These are phyloP conservation scores for Diprion similis DNA, from an alignment of 1,140 invertebrate genomes.

Conservation along the genomic window DNA sequence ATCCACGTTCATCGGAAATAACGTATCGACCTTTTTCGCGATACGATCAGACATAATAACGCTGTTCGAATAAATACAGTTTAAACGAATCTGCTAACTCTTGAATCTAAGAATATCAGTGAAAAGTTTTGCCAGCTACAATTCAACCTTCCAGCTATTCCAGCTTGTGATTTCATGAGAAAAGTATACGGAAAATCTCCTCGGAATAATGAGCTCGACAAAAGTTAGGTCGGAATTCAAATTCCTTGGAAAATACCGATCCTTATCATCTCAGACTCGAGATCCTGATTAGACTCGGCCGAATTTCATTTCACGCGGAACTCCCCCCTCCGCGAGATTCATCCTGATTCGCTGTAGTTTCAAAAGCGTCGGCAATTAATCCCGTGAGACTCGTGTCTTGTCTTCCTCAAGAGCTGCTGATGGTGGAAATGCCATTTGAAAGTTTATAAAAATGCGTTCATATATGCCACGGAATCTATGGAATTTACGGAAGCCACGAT, in stretches of 20 bases:
- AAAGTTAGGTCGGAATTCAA: neutral
- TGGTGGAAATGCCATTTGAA: neutral
- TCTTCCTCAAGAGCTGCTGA: neutral
- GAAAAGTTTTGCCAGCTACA: too few species aligned
- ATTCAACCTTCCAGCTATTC: too few species aligned
- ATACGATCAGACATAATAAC: too few species aligned
- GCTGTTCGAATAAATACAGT: too few species aligned
- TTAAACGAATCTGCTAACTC: too few species aligned
- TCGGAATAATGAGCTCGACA: neutral
- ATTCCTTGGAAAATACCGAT: neutral
- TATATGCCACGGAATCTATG: neutral
- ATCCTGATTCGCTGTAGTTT: neutral
- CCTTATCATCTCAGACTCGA: neutral
- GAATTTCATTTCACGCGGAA: constrained; percentile 3
- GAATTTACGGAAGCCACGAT: neutral
- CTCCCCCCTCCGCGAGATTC: neutral
- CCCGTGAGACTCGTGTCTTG: neutral
- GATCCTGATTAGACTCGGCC: neutral
- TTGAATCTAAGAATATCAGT: too few species aligned
- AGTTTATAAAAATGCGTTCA: neutral
- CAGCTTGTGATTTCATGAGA: neutral
- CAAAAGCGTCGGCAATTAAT: constrained; percentile 1
- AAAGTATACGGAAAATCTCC: neutral
- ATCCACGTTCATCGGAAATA: too few species aligned
- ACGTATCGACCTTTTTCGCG: too few species aligned